A percentile compares a stretch with the other conserved stretches of the same genome.
These are phyloP conservation scores for Arothron firmamentum DNA, from an alignment of 2,113 vertebrate species.

Conservation along the genomic window DNA sequence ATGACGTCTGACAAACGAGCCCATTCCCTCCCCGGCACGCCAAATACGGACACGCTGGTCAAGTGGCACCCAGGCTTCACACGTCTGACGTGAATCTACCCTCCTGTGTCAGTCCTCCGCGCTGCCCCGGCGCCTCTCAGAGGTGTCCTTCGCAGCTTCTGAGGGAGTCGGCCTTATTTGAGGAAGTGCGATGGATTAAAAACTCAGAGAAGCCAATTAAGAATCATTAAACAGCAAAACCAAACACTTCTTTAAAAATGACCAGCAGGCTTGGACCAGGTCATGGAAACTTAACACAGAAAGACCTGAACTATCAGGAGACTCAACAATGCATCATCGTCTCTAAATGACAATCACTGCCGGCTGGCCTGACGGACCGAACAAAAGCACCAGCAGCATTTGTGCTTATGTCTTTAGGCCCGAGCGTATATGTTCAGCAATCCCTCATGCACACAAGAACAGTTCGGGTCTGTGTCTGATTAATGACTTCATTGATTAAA, in stretches of 20 bases:
- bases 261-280: neutral
- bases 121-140: too few relatives aligned
- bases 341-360: slow-evolving; percentile 3
- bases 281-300: too few relatives aligned
- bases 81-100: too few relatives aligned
- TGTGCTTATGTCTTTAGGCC: slow-evolving; percentile 14
- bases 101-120: too few relatives aligned
- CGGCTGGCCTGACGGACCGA: neutral
- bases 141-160: too few relatives aligned
- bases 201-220: slow-evolving; percentile 4
- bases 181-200: neutral
- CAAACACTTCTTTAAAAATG: neutral
- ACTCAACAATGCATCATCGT: neutral
- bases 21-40: too few relatives aligned
- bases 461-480: slow-evolving; percentile 46
- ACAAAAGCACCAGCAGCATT: slow-evolving; percentile 7
- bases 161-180: too few relatives aligned
- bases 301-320: too few relatives aligned
- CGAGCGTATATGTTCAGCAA: slow-evolving; percentile 36
- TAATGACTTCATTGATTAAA: slow-evolving; percentile 60
- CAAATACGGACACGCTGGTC: too few relatives aligned
- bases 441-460: slow-evolving; percentile 39
- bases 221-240: neutral
- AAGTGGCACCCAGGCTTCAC: too few relatives aligned
- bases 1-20: neutral